Percentiles rank a stretch among this genome's conserved stretches.
Evolutionary conservation across 2,888 invertebrate species (phyloP).

Genomic region (Mesorhabditis sp.): DNA sequence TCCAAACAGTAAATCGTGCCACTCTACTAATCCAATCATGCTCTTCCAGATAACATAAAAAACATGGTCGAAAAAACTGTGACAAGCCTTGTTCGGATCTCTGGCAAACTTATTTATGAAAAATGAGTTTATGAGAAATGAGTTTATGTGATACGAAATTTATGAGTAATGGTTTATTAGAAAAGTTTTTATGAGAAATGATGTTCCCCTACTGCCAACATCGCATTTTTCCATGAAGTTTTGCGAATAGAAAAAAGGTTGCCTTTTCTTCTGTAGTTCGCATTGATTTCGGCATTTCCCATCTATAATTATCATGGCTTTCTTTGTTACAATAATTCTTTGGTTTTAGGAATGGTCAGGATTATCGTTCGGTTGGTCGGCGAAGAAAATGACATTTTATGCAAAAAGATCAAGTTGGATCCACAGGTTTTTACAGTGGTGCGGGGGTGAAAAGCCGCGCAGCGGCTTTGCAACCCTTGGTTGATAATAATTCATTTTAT

Average conservation of each 20-base stretch:
- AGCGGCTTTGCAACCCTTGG: conserved; percentile 9
- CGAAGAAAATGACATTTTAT: conserved; percentile 14
- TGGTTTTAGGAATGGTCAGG: conserved; percentile 11
- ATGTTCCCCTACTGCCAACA: conserved; percentile 2
- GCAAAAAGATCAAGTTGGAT: conserved; percentile 11
- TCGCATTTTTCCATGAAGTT: conserved; percentile 7
- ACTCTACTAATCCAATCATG: too few relatives aligned
- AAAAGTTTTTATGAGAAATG: too few relatives aligned
- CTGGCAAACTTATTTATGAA: too few relatives aligned
- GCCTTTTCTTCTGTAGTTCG: conserved; percentile 3
- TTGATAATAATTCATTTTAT: conserved; percentile 17
- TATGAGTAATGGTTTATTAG: too few relatives aligned
- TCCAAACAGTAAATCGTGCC: too few relatives aligned
- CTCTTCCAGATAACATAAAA: too few relatives aligned
- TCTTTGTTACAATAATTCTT: conserved; percentile 12
- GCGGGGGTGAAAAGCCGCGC: too few relatives aligned
- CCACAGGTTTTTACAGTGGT: conserved; percentile 16
- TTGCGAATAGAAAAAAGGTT: conserved; percentile 11
- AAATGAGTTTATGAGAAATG: too few relatives aligned
- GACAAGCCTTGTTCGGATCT: too few relatives aligned
- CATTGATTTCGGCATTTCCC: conserved; percentile 10
- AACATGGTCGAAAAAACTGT: too few relatives aligned
- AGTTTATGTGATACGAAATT: too few relatives aligned
- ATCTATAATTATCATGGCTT: conserved; percentile 9
- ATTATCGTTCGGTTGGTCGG: conserved; percentile 13